These are phyloP conservation scores for Lacerta agilis DNA, from an alignment of 2,797 vertebrate species.

Conservation along the genomic window DNA sequence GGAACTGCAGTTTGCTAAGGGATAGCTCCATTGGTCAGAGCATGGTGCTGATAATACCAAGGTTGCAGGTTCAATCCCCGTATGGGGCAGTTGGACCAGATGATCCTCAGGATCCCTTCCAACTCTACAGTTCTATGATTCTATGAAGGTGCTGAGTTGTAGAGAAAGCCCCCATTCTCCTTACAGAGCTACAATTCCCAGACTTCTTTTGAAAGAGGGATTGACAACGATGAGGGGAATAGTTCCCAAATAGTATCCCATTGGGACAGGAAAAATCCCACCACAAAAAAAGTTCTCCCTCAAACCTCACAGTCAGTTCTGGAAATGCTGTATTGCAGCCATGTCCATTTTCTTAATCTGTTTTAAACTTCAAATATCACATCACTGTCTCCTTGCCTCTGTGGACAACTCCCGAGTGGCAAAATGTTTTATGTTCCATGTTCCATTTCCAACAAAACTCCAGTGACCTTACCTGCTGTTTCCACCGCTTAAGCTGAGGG, in stretches of 20 bases:
- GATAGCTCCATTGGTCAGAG: too few relatives aligned
- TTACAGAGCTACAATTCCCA: too few relatives aligned
- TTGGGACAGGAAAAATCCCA: background rate
- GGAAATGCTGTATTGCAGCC: background rate
- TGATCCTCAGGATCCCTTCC: too few relatives aligned
- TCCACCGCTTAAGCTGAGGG: background rate
- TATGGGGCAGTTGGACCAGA: too few relatives aligned
- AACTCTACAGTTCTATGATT: too few relatives aligned
- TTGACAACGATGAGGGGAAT: too few relatives aligned
- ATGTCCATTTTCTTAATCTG: background rate
- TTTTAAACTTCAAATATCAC: background rate
- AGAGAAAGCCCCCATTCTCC: too few relatives aligned
- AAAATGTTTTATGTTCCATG: conserved; percentile 13
- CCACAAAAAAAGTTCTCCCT: background rate
- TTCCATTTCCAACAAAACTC: conserved; percentile 1
- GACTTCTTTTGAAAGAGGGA: too few relatives aligned
- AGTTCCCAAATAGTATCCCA: background rate
- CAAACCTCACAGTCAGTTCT: background rate
- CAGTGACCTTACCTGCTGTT: background rate
- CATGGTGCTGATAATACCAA: too few relatives aligned
- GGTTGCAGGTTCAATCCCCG: too few relatives aligned
- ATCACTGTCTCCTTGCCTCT: background rate
- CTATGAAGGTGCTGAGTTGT: too few relatives aligned
- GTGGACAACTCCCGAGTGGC: background rate
- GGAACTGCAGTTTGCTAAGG: too few relatives aligned